A percentile compares a stretch with the other conserved stretches of the same genome.
phyloP scores from a whole-genome alignment of 23 tunicate genomes.

The Ciona savignyi region DNA sequence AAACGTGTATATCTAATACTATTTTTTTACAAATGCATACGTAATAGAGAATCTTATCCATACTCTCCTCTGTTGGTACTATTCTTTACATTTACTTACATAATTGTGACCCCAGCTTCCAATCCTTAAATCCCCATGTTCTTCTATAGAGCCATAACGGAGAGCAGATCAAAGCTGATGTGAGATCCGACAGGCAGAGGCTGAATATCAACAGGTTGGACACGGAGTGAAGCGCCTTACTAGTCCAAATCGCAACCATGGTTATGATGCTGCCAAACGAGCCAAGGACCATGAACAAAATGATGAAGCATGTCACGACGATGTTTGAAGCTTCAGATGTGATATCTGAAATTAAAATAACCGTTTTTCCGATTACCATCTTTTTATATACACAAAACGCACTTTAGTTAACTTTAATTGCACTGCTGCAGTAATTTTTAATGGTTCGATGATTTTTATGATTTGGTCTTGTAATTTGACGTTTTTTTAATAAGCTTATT shows the following conservation, averaged over 20 bases:
- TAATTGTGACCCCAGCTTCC: constrained; percentile 5
- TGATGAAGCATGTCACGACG: neutral
- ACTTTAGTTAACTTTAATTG: too few species aligned
- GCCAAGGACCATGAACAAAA: constrained; percentile 10
- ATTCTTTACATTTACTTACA: constrained; percentile 8
- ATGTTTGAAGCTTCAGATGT: constrained; percentile 8
- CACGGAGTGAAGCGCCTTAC: constrained; percentile 4
- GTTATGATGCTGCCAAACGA: constrained; percentile 7
- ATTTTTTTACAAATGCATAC: too few species aligned
- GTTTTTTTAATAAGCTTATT: too few species aligned
- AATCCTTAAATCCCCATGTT: constrained; percentile 26
- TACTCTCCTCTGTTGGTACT: neutral
- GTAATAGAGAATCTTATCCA: too few species aligned
- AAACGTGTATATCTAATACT: too few species aligned
- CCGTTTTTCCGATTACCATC: too few species aligned
- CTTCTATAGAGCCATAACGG: constrained; percentile 29
- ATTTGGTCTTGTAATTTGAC: too few species aligned
- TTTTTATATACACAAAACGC: too few species aligned
- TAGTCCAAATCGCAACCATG: neutral
- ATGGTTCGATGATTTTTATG: too few species aligned
- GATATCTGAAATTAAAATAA: too few species aligned
- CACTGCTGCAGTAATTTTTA: too few species aligned
- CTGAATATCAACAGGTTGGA: constrained; percentile 18
- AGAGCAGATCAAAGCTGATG: constrained; percentile 21
- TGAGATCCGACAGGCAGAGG: constrained; percentile 21